phyloP scores from a whole-genome alignment of 1,140 invertebrate species.

The Brachystomella parvula region DNA sequence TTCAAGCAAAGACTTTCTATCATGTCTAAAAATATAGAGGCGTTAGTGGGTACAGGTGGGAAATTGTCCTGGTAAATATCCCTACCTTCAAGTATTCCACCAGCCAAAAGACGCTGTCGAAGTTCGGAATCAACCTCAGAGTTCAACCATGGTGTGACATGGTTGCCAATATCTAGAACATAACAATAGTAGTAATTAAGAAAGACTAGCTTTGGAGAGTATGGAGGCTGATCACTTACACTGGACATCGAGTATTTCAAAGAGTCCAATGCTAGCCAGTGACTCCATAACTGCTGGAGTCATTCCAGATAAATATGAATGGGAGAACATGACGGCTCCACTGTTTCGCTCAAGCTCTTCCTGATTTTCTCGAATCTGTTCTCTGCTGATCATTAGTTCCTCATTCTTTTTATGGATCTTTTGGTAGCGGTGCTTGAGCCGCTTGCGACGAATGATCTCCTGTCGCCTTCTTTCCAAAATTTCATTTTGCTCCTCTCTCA shows the following conservation, averaged over 20 bases:
- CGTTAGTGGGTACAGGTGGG: not conserved
- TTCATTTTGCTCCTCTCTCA: slow-evolving; percentile 17
- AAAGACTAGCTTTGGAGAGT: not conserved
- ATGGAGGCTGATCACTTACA: not conserved
- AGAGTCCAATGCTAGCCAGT: not conserved
- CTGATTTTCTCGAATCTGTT: not conserved
- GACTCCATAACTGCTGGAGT: not conserved
- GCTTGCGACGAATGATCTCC: not conserved
- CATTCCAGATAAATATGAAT: not conserved
- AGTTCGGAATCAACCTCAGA: not conserved
- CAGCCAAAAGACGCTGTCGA: not conserved
- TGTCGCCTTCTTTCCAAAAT: slow-evolving; percentile 16
- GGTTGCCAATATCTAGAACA: not conserved
- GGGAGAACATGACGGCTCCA: not conserved
- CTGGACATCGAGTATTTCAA: not conserved
- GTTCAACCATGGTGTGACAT: not conserved
- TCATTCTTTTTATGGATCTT: not conserved
- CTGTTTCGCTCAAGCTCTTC: not conserved
- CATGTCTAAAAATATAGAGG: not conserved
- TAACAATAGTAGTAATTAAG: not conserved
- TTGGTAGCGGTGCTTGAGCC: not conserved
- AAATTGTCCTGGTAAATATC: not conserved
- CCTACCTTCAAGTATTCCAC: slow-evolving; percentile 2
- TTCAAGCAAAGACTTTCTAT: not conserved
- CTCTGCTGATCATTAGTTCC: not conserved